Evolutionary conservation across 2,888 invertebrate species (phyloP), one percentile per base, ranked within the genome.

Genomic region (Andrena fulva): DNA sequence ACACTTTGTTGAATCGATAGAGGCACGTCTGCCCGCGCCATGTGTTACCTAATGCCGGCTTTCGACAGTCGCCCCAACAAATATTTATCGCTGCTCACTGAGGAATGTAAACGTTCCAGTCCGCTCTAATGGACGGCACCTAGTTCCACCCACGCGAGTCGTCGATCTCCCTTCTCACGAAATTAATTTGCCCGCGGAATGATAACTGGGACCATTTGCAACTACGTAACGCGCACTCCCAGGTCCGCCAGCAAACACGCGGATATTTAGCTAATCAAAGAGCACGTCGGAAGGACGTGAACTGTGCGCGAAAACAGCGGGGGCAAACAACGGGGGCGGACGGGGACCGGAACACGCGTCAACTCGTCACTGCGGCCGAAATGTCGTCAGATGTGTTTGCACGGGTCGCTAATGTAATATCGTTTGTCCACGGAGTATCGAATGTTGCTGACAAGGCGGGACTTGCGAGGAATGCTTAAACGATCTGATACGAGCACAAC

Each of bases 351-450:
- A 87, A 84, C 81, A 76, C 85, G 80, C 82, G 88, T 87, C 87
- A 85, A 77, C 82, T 67, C 77, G 87, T 85, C 89, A 82, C 72
- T 71, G 71, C 85, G 64, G 82, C 68, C 86, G 76, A 85, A 85
- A 88, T 69, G 85, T 83, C 76, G 72, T 69, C 81, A 89, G 87
- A 86, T 8, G 24, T 92, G 91, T 92, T 92, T 92, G 92, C 88
- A 87, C 89, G 87, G 89, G 81, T 86, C 85, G 91, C 91, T 92
- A 92, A 92, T 92, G 92, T 93, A 91, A 92, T 92, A 87, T 89
- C 92, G 92, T 92, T 92, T 92, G 87, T 88, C 76, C 62, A 75
- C 20, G 74, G 80, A 88, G 91, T 90, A 90, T 91, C 90, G 87
- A 87, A 85, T 91, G 82, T 87, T 89, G 76, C 80, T 70, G 78